A percentile compares a stretch with the other conserved stretches of the same genome.
phyloP scores from a whole-genome alignment of 1,140 invertebrate genomes.

The Coboldia fuscipes region DNA sequence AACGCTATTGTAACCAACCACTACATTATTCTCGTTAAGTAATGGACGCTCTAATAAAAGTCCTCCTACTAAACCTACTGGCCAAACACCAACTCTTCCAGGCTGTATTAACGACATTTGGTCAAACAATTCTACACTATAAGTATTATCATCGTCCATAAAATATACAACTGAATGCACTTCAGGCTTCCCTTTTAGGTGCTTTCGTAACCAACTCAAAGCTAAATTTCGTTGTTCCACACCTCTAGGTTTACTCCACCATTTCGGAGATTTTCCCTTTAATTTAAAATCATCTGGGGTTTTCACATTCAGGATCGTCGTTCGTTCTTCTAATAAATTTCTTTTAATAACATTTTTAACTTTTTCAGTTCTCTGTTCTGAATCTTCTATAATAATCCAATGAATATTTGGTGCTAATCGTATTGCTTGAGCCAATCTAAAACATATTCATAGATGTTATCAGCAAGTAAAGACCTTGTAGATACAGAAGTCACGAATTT shows the following conservation, averaged over 20 bases:
- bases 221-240: conserved; percentile 85
- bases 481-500: neutral
- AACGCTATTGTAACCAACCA: conserved; percentile 56
- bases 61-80: conserved; percentile 85
- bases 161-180: conserved; percentile 79
- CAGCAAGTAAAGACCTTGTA: neutral
- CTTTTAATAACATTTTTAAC: conserved; percentile 62
- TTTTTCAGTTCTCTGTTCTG: conserved; percentile 45
- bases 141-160: conserved; percentile 89
- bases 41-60: conserved; percentile 68
- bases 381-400: conserved; percentile 92
- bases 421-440: conserved; percentile 71
- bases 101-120: conserved; percentile 45
- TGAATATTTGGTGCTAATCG: conserved; percentile 74
- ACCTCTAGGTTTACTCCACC: conserved; percentile 82
- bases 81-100: conserved; percentile 81
- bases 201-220: conserved; percentile 63
- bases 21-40: conserved; percentile 37
- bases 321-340: conserved; percentile 21
- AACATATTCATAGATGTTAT: conserved; percentile 3
- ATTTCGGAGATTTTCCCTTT: conserved; percentile 21
- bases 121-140: conserved; percentile 51
- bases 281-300: conserved; percentile 44
- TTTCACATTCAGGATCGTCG: conserved; percentile 15
- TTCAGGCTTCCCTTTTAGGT: conserved; percentile 25